Evolutionary conservation across 2,797 vertebrate genomes (phyloP).

Genomic region (Sebastes cheni): DNA sequence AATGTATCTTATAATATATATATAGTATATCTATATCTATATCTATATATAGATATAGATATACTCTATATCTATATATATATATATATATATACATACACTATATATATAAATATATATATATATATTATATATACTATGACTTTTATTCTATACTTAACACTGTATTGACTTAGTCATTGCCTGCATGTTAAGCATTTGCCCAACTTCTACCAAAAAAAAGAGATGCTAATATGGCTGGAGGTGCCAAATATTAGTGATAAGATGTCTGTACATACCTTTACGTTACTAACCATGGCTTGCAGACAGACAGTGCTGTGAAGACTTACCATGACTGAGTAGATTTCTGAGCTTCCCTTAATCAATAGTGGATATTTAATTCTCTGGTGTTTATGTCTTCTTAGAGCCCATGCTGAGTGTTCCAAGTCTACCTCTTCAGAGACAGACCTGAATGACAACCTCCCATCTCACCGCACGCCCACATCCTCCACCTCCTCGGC

Average conservation of each 20-base stretch:
- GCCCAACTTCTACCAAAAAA: neutral
- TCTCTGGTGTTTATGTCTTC: conserved; percentile 6
- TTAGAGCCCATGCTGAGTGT: conserved; percentile 88
- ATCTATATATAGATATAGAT: no score
- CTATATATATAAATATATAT: no score
- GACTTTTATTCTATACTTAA: neutral
- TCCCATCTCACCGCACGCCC: conserved; percentile 90
- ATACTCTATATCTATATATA: no score
- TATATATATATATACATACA: no score
- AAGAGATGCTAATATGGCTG: neutral
- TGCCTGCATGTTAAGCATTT: conserved; percentile 39
- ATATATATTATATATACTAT: no score
- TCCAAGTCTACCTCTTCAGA: conserved; percentile 93
- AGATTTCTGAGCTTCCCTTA: neutral
- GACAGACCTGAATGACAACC: conserved; percentile 98
- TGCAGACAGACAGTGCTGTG: conserved; percentile 12
- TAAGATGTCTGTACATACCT: neutral
- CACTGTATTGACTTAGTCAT: conserved; percentile 4
- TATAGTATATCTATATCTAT: no score
- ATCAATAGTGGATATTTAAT: conserved; percentile 7
- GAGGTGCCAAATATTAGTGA: conserved; percentile 5
- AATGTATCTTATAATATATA: no score
- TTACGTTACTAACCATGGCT: conserved; percentile 9
- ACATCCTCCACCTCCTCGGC: conserved; percentile 83
- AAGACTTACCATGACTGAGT: neutral